A percentile compares a stretch with the other conserved stretches of the same genome.
phyloP scores from a whole-genome alignment of 2,888 invertebrate genomes.

The Chydorus sphaericus region DNA sequence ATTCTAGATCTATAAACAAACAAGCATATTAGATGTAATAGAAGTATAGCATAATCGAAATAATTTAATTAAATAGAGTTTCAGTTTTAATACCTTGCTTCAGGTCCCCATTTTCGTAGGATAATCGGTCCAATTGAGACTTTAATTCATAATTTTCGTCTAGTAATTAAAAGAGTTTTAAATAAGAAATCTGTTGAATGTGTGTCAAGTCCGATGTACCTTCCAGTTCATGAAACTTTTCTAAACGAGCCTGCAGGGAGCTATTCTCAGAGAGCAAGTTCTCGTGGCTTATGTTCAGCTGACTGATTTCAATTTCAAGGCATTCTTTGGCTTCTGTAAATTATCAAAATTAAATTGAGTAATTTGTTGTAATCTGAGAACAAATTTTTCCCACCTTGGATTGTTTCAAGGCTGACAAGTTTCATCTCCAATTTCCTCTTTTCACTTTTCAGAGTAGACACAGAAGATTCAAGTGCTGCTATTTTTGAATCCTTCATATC shows the following conservation, averaged over 20 bases:
- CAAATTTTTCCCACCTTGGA: background rate
- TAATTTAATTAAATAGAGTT: background rate
- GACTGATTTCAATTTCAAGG: conserved; percentile 9
- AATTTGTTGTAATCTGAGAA: background rate
- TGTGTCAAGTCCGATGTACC: background rate
- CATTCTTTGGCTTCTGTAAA: conserved; percentile 4
- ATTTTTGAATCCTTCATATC: background rate
- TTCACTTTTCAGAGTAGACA: conserved; percentile 8
- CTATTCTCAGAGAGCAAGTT: conserved; percentile 1
- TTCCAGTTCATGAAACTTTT: conserved; percentile 1
- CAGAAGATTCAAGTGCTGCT: background rate
- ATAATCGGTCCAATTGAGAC: background rate
- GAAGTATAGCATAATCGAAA: background rate
- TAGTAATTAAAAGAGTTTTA: background rate
- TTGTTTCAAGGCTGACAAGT: conserved; percentile 3
- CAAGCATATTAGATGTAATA: background rate
- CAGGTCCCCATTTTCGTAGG: background rate
- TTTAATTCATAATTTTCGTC: conserved; percentile 9
- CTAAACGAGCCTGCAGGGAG: background rate
- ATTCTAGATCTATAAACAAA: background rate
- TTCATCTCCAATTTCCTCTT: background rate
- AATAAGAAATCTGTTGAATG: too few species aligned
- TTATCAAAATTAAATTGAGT: background rate
- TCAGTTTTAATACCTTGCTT: conserved; percentile 5
- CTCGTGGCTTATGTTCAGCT: conserved; percentile 1